Percentiles rank a stretch among this genome's conserved stretches.
Evolutionary conservation across 2,797 vertebrate species (phyloP).

Genomic region (Tolypeutes matacus): DNA sequence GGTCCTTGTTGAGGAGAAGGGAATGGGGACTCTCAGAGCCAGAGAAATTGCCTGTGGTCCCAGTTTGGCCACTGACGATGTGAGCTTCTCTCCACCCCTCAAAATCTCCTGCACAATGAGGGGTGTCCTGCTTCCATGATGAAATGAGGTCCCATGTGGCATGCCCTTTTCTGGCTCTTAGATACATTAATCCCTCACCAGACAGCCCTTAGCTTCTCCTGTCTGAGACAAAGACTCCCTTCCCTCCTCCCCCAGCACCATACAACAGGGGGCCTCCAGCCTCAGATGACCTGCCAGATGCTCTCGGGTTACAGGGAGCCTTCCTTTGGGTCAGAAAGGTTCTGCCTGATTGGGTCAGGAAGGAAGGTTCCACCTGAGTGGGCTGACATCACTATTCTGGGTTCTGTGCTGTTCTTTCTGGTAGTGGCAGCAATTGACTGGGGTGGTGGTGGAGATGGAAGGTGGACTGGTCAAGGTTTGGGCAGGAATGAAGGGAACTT

Average conservation of each 20-base stretch:
- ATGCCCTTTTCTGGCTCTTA: neutral
- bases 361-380: constrained; percentile 45
- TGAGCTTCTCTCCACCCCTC: neutral
- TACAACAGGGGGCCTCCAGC: neutral
- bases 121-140: neutral
- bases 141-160: neutral
- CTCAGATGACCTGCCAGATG: constrained; percentile 62
- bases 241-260: neutral
- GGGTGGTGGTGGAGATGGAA: neutral
- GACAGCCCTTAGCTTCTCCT: constrained; percentile 9
- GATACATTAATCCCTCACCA: neutral
- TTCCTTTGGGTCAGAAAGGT: constrained; percentile 36
- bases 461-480: neutral
- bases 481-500: constrained; percentile 20
- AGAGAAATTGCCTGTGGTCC: neutral
- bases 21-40: neutral
- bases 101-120: neutral
- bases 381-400: neutral
- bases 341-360: constrained; percentile 49
- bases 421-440: constrained; percentile 15
- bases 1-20: neutral
- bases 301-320: constrained; percentile 53
- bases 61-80: neutral
- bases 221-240: neutral
- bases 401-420: neutral